These are phyloP conservation scores for Coreoperca whiteheadi DNA, from an alignment of 2,113 vertebrate genomes.

Conservation along the genomic window DNA sequence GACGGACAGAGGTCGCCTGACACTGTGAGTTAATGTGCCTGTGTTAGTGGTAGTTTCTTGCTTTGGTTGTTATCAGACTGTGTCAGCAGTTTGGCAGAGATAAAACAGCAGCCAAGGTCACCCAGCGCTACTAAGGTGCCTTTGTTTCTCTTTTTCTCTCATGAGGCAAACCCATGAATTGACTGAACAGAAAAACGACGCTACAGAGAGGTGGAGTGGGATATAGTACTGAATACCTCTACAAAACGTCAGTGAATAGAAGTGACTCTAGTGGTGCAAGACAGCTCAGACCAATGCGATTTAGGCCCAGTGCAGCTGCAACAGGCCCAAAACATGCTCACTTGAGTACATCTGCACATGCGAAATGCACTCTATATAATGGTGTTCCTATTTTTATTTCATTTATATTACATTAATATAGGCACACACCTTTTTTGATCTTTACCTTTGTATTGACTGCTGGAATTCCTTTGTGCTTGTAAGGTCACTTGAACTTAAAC, in stretches of 20 bases:
- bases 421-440: not conserved
- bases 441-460: not conserved
- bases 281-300: not conserved
- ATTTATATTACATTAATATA: not conserved
- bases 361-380: not conserved
- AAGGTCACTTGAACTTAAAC: not conserved
- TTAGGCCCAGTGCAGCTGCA: not conserved
- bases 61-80: constrained; percentile 12
- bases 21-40: not conserved
- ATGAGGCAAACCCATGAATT: not conserved
- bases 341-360: not conserved
- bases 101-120: constrained; percentile 53
- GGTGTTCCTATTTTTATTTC: not conserved
- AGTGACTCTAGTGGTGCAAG: not conserved
- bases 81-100: constrained; percentile 23
- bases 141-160: not conserved
- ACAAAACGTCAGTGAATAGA: not conserved
- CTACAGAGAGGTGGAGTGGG: not conserved
- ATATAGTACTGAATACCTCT: not conserved
- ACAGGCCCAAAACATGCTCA: not conserved
- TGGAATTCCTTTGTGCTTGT: not conserved
- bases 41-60: not conserved
- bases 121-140: not conserved
- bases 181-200: too few relatives aligned
- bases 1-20: not conserved